Percentiles rank a stretch among this genome's conserved stretches.
Evolutionary conservation across 2,113 vertebrate species (phyloP).

Genomic region (Tychaedon coryphoeus): DNA sequence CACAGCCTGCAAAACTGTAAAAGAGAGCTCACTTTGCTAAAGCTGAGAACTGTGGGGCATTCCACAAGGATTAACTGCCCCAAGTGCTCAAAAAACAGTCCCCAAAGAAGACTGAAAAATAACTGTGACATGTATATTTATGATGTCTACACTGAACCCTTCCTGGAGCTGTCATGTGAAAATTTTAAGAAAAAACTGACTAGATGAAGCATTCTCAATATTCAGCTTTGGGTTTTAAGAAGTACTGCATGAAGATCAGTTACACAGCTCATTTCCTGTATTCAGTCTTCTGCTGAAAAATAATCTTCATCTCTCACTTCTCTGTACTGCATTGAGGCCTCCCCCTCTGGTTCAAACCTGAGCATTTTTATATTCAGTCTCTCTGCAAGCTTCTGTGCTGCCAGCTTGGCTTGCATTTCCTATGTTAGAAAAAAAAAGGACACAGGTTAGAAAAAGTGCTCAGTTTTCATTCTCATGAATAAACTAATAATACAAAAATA

Average conservation of each 20-base stretch:
- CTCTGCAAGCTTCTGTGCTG: conserved; percentile 89
- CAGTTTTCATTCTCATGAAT: neutral
- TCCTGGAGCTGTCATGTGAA: neutral
- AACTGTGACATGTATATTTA: neutral
- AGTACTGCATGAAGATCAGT: neutral
- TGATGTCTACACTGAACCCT: neutral
- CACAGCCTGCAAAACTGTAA: neutral
- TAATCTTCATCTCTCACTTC: conserved; percentile 83
- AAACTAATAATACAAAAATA: neutral
- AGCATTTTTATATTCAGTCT: conserved; percentile 82
- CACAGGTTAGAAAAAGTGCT: neutral
- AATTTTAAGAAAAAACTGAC: neutral
- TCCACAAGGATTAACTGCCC: neutral
- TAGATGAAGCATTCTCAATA: neutral
- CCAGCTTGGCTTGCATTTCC: conserved; percentile 89
- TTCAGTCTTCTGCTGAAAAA: conserved; percentile 81
- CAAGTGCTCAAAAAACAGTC: neutral
- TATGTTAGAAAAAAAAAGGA: neutral
- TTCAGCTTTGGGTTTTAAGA: neutral
- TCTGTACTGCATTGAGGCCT: conserved; percentile 77
- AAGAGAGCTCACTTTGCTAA: neutral
- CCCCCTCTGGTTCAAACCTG: conserved; percentile 82
- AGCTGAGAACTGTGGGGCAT: neutral
- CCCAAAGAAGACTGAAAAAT: neutral
- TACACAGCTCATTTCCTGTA: neutral